These are phyloP conservation scores for Theristicus caerulescens DNA, from an alignment of 2,113 vertebrate species.

Conservation along the genomic window DNA sequence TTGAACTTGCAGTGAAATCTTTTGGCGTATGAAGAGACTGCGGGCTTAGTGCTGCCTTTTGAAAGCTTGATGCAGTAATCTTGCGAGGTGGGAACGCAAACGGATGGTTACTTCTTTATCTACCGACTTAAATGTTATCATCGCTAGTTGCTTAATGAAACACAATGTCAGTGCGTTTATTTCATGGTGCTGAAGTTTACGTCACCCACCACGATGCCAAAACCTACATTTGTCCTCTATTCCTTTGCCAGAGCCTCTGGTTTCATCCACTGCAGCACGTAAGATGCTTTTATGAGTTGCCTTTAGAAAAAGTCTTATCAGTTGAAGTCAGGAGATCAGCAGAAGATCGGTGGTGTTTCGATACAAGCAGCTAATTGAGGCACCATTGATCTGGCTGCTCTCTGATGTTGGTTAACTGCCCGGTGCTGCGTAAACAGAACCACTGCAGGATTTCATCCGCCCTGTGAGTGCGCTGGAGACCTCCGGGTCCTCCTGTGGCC, in stretches of 20 bases:
- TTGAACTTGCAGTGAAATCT: background rate
- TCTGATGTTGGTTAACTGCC: rapidly evolving
- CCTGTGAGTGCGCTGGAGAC: rapidly evolving
- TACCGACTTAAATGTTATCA: rapidly evolving
- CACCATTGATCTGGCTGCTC: background rate
- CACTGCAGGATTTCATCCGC: background rate
- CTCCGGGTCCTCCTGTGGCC: background rate
- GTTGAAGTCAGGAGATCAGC: background rate
- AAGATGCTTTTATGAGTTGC: background rate
- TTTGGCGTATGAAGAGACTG: rapidly evolving
- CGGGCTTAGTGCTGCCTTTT: background rate
- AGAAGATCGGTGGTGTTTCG: rapidly evolving
- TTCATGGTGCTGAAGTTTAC: background rate
- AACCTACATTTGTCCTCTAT: background rate
- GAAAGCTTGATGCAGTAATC: rapidly evolving
- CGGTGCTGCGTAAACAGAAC: background rate
- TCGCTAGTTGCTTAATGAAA: background rate
- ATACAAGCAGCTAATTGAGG: too few relatives aligned
- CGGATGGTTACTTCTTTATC: background rate
- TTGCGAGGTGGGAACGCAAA: background rate
- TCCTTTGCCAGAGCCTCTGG: background rate
- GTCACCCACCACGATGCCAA: background rate
- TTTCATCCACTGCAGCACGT: background rate
- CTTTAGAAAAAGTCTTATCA: background rate
- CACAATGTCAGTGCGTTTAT: rapidly evolving